Evolutionary conservation across 2,113 vertebrate genomes (phyloP), one percentile per base, ranked within the genome.

Genomic region (Coturnix japonica): DNA sequence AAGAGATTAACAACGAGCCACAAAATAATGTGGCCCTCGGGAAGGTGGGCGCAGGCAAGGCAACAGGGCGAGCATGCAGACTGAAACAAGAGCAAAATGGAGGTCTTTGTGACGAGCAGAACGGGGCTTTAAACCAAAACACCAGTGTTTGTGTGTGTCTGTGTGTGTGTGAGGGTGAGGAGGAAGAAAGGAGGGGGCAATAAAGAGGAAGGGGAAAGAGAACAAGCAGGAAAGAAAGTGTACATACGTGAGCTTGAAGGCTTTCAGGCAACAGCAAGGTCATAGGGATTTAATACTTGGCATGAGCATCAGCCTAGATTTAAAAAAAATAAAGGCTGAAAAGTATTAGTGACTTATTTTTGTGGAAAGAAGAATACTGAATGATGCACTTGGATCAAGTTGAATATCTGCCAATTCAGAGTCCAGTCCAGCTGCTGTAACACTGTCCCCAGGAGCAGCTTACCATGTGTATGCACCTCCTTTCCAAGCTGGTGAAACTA

Each of bases 41-140:
- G 67, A 76, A 94, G 97, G 94, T 64, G 92, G 94, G 94, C 53
- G 70, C 90, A 94, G 93, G 93, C 87, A 94, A 94, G 96, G 95
- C 92, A 81, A 89, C 91, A 73, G 96, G 95, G 93, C 92, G 88
- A 96, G 96, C 96, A 97, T 95, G 91, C 78, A 85, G 92, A 91
- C 91, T 49, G 92, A 81, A 92, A 94, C 39, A 1, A 67, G 81
- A 96, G 87, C 89, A 67, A 76, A 83, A 95, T 14, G 26, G 88
- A 94, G 93, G 88, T 60, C 75, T 77, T 49, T 63, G 77, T 75
- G 91, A 35, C 56, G 39, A 93, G 77, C 91, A 81, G 31, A 77
- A 75, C 6, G 51, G 80, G 90, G 84, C 78, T 56, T 61, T 73
- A 56, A 85, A 93, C 94, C 56, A 79, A 90, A 89, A 91, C 22